A percentile compares a stretch with the other conserved stretches of the same genome.
phyloP scores from a whole-genome alignment of 1,140 invertebrate species.

The Meteorus sp. region DNA sequence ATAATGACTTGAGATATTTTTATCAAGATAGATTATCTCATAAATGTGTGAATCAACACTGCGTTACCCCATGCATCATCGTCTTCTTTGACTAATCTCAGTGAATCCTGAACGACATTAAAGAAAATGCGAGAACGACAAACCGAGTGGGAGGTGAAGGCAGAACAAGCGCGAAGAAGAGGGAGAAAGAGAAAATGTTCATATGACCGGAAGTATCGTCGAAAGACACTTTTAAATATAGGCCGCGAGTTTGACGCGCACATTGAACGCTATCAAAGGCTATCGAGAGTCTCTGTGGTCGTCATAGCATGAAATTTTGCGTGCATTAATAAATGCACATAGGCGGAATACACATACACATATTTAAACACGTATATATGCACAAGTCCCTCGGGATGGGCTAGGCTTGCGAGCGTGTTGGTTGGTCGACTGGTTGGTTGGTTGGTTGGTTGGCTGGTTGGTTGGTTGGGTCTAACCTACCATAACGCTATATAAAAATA shows the following conservation, averaged over 20 bases:
- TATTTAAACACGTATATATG: slow-evolving; percentile 1
- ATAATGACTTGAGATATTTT: too few species aligned
- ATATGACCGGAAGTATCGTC: slow-evolving; percentile 25
- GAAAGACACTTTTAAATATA: slow-evolving; percentile 32
- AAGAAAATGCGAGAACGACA: too few species aligned
- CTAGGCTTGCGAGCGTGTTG: slow-evolving; percentile 34
- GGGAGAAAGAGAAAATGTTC: slow-evolving; percentile 10
- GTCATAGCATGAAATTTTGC: slow-evolving; percentile 53
- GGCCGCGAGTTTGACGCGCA: slow-evolving; percentile 22
- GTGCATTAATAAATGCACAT: slow-evolving; percentile 52
- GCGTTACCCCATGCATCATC: too few species aligned
- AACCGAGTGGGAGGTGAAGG: not conserved
- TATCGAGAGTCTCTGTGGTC: slow-evolving; percentile 33
- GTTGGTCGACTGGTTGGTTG: slow-evolving; percentile 46
- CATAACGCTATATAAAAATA: slow-evolving; percentile 58
- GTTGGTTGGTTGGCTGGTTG: slow-evolving; percentile 33
- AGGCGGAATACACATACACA: slow-evolving; percentile 28
- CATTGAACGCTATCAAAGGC: slow-evolving; percentile 34
- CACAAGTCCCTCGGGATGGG: slow-evolving; percentile 18
- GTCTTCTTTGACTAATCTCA: too few species aligned
- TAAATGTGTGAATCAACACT: too few species aligned
- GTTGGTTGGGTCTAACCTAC: slow-evolving; percentile 53
- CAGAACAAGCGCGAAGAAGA: slow-evolving; percentile 1
- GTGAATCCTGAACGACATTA: too few species aligned
- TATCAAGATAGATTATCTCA: too few species aligned